phyloP scores from a whole-genome alignment of 1,140 invertebrate species.

The Pinna nobilis region DNA sequence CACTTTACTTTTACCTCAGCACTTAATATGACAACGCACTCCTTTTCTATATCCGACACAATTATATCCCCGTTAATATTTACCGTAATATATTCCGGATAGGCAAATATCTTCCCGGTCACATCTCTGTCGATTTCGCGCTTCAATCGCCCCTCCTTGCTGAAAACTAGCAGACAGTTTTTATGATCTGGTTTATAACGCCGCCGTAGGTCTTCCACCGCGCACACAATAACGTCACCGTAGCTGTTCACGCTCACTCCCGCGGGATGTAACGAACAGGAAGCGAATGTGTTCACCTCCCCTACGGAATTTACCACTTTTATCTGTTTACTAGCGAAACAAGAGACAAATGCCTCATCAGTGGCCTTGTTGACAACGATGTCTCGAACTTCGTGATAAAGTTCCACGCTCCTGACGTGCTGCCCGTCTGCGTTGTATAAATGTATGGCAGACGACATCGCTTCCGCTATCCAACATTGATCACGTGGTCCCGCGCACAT shows the following conservation, averaged over 20 bases:
- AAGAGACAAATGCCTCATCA: constrained; percentile 37
- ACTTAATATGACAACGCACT: constrained; percentile 38
- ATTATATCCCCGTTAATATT: constrained; percentile 49
- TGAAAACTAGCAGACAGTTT: constrained; percentile 40
- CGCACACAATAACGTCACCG: constrained; percentile 39
- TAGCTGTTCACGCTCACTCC: constrained; percentile 34
- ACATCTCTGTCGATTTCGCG: constrained; percentile 37
- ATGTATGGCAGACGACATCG: constrained; percentile 39
- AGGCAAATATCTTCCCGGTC: constrained; percentile 35
- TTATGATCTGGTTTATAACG: constrained; percentile 37
- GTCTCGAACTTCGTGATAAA: constrained; percentile 36
- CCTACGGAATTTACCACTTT: constrained; percentile 31
- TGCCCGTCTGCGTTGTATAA: constrained; percentile 37
- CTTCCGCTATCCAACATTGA: constrained; percentile 42
- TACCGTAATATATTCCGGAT: constrained; percentile 46
- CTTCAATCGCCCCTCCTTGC: constrained; percentile 32
- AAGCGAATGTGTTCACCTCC: constrained; percentile 24
- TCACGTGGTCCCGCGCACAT: constrained; percentile 35
- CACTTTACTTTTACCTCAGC: constrained; percentile 35
- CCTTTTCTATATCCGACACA: constrained; percentile 43
- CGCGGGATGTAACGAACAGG: constrained; percentile 31
- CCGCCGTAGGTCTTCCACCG: constrained; percentile 33
- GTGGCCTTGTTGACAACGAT: constrained; percentile 39
- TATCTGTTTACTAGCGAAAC: constrained; percentile 37
- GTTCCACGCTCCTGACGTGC: constrained; percentile 33